phyloP scores from a whole-genome alignment of 2,888 invertebrate species.

The Lasius fuliginosus region DNA sequence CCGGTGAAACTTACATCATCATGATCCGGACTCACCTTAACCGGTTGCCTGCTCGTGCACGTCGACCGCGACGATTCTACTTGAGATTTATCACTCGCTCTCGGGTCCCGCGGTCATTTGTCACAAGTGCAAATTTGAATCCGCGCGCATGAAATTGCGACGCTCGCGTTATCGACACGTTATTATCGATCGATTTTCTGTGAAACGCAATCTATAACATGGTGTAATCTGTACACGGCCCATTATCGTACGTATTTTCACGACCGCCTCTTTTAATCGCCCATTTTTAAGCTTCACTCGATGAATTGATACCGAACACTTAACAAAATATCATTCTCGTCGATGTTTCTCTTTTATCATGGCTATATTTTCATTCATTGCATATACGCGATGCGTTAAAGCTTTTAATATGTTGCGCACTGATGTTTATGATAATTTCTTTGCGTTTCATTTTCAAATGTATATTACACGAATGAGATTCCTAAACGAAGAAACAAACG shows the following conservation, averaged over 20 bases:
- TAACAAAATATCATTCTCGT: not conserved
- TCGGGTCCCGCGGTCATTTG: constrained; percentile 63
- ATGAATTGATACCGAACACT: not conserved
- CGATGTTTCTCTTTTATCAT: not conserved
- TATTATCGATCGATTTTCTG: constrained; percentile 46
- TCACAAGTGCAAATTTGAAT: constrained; percentile 63
- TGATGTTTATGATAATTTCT: not conserved
- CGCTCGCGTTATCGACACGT: constrained; percentile 56
- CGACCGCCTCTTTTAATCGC: constrained; percentile 6
- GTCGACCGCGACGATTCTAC: constrained; percentile 57
- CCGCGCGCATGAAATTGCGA: constrained; percentile 55
- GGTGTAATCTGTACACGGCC: not conserved
- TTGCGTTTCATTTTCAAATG: not conserved
- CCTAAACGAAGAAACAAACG: not conserved
- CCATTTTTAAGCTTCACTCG: constrained; percentile 9
- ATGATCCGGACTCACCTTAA: constrained; percentile 63
- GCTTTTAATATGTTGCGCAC: not conserved
- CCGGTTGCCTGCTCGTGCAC: constrained; percentile 62
- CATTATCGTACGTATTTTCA: constrained; percentile 25
- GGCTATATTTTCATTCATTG: constrained; percentile 19
- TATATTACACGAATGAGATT: not conserved
- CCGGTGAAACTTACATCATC: constrained; percentile 66
- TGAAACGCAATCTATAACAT: constrained; percentile 13
- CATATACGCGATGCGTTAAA: not conserved
- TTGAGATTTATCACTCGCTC: constrained; percentile 67